Base-by-base conservation (phyloP, 2,797 vertebrate genomes). In the Ataeniobius toweri region DNA sequence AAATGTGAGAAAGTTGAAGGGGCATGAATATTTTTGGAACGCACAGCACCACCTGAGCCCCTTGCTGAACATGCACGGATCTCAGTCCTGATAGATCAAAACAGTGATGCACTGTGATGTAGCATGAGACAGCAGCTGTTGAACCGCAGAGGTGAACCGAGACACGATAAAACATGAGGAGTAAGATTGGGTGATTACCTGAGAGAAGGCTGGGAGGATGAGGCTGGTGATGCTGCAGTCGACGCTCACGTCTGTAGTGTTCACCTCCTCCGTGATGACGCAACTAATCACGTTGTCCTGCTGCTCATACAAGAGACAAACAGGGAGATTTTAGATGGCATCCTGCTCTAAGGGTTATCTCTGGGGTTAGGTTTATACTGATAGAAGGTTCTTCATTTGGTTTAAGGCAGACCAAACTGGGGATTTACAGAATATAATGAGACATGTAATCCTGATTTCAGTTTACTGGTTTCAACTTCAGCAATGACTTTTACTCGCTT, bases 271-370 rank as follows among this genome's bases (percentile, higher is more conserved):
- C 26, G 85, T 92, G 18, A 97, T 90, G 6, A 95, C 95, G 93
- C 98, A 99, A 50, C 92, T 95, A 85, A 97, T 95, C 77, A 94
- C 86, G 77, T 96, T 96, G 86, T 97, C 96, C 86, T 96, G 94
- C 97, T 98, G 92, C 79, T 86, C 24, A 81, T 46, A 86, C 69
- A 36, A 86, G 3, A 77, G 48, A 79, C 13, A 78, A n/a, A 74
- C 14, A 75, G 1, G 20, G 4, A 46, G 50, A 53, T 22, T 36
- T 13, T 20, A 28, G 18, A 44, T 55, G 71, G 8, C n/a, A 39
- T 56, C 13, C 12, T n/a, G 24, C 53, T 41, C 3, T 41, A 3
- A 68, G 31, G 2, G 28, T 63, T 36, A 20, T 59, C 56, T 16
- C 28, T 10, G 3, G 36, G 36, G 67, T 46, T n/a, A 46, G 22